Evolutionary conservation across 2,888 invertebrate species (phyloP), one percentile per base, ranked within the genome.

Genomic region (Eremobia ochroleuca): DNA sequence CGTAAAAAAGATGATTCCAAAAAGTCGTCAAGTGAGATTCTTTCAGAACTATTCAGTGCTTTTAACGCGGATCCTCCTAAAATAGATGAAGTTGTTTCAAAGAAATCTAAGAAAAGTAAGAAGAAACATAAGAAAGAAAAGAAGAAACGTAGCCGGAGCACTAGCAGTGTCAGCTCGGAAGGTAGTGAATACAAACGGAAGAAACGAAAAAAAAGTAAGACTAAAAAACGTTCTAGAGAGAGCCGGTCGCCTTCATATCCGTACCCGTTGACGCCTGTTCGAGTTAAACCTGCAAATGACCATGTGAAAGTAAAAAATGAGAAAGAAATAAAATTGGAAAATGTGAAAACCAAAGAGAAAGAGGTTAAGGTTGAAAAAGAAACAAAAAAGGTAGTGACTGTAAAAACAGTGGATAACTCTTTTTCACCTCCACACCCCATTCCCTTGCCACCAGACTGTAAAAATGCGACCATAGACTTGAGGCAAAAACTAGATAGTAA

Each of bases 31-130:
- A 98, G 97, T 92, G 98, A 99, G 94, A 98, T 99, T 89, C 96
- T 99, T 34, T 98, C 98, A 0, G 99, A 99, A 94, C 95, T 99
- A 0, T 98, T 99, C 90, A 97, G 98, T 89, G 98, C 97, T 40
- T 98, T 98, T 91, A 98, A 98, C 94, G 98, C 98, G 3, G 97
- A 97, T 85, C 98, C 98, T 25, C 98, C 97, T 46, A 97, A 97
- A 87, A 94, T 97, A 59, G 97, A 93, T 81, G 96, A 93, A 77
- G 93, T 91, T 87, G 89, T 92, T 85, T 90, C 89, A 89, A 95
- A 94, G 84, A 96, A 96, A 85, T 93, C 96, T 1, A 97, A 97
- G 87, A 97, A 97, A 87, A 97, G 94, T 85, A 97, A 97, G 88
- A 97, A 97, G 92, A 97, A 98, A 89, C 97, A 97, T 83, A 97